These are phyloP conservation scores for Acanthosepion lycidas DNA, from an alignment of 2,888 invertebrate species.

Conservation along the genomic window DNA sequence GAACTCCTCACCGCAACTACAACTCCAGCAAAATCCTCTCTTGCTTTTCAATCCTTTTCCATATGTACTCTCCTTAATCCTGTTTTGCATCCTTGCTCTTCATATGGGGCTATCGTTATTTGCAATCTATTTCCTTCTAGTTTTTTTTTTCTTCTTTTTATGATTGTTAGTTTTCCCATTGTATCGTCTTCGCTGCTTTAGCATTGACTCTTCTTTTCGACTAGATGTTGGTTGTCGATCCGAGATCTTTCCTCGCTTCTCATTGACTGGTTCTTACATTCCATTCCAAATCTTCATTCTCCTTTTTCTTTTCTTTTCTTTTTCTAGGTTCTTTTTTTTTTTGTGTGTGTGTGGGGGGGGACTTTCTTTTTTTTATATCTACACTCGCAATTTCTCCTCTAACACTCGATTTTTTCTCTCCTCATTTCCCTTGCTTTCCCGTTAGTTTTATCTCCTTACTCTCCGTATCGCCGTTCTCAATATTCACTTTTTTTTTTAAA, in stretches of 20 bases:
- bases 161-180: not conserved
- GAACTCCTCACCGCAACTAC: not conserved
- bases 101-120: not conserved
- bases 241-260: not conserved
- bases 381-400: not conserved
- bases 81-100: not conserved
- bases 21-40: not conserved
- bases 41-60: not conserved
- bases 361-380: not conserved
- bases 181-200: not conserved
- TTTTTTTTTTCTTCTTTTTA: not conserved
- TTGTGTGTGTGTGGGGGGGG: too few species aligned
- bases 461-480: not conserved
- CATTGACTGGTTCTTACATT: too few species aligned
- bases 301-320: too few species aligned
- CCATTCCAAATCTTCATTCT: too few species aligned
- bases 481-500: not conserved
- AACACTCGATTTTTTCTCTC: not conserved
- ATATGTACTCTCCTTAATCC: not conserved
- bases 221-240: not conserved
- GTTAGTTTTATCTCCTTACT: too few species aligned
- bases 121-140: not conserved
- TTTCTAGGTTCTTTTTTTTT: not conserved
- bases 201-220: not conserved
- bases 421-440: not conserved